phyloP scores from a whole-genome alignment of 64 coral and sea anemone genomes.

The Pocillopora verrucosa region DNA sequence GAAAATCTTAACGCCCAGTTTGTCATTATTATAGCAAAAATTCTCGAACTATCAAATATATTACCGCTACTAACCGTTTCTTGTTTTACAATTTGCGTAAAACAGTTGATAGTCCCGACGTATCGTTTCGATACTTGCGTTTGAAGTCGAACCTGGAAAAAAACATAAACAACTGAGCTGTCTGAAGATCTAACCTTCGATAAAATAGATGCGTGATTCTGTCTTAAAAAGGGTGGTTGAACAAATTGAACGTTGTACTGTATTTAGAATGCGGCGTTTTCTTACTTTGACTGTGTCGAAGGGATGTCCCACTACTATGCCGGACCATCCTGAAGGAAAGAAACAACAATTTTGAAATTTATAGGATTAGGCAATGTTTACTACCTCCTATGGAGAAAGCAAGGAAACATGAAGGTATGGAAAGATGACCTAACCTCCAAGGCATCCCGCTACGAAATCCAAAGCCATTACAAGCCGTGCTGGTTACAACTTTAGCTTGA shows the following conservation, averaged over 20 bases:
- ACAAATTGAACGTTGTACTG: too few species aligned
- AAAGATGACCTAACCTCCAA: conserved; percentile 64
- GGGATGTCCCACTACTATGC: conserved; percentile 92
- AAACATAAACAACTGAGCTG: not conserved
- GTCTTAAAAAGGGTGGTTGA: too few species aligned
- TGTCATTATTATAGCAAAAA: too few species aligned
- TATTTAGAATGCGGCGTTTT: too few species aligned
- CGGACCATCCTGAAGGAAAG: conserved; percentile 74
- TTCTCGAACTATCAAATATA: not conserved
- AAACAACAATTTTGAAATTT: not conserved
- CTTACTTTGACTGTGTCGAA: conserved; percentile 98
- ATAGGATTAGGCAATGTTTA: not conserved
- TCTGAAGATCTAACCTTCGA: not conserved
- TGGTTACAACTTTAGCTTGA: not conserved
- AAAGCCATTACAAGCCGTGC: conserved; percentile 54
- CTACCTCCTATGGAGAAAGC: not conserved
- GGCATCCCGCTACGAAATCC: conserved; percentile 81
- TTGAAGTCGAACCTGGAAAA: conserved; percentile 77
- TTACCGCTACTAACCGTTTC: conserved; percentile 53
- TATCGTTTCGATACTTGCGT: conserved; percentile 70
- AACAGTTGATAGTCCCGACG: conserved; percentile 66
- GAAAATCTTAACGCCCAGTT: too few species aligned
- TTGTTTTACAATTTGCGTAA: conserved; percentile 72
- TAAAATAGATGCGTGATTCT: too few species aligned
- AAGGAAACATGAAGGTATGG: not conserved